Evolutionary conservation across 2,888 invertebrate species (phyloP).

Genomic region (Drosophila nr. fundita): DNA sequence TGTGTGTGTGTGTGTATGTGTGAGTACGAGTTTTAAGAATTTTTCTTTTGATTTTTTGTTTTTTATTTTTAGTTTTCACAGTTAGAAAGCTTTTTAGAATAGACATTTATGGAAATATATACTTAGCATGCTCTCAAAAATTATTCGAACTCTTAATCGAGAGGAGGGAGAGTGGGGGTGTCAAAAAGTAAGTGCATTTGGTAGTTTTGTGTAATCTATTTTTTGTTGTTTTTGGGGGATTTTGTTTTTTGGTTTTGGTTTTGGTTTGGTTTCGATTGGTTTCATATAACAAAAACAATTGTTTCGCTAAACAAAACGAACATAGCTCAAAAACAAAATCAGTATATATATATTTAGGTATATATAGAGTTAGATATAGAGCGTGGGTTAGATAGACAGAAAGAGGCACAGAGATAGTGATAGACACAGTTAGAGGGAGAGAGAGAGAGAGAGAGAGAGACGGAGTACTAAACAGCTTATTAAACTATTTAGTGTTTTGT

Average conservation of each 20-base stretch:
- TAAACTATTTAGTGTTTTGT: constrained; percentile 31
- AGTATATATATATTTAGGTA: constrained; percentile 61
- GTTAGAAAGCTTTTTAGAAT: constrained; percentile 78
- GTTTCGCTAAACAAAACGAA: constrained; percentile 74
- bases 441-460: constrained; percentile 35
- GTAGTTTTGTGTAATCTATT: constrained; percentile 46
- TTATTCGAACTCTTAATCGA: constrained; percentile 79
- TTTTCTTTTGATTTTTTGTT: constrained; percentile 26
- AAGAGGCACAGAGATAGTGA: constrained; percentile 30
- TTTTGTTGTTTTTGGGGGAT: constrained; percentile 10
- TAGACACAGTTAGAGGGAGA: constrained; percentile 41
- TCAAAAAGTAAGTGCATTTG: constrained; percentile 77
- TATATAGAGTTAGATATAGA: constrained; percentile 54
- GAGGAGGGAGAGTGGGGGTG: constrained; percentile 61
- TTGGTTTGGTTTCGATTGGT: constrained; percentile 11
- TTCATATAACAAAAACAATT: constrained; percentile 59
- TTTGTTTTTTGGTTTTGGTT: constrained; percentile 16
- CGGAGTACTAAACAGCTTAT: constrained; percentile 35
- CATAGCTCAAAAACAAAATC: constrained; percentile 78
- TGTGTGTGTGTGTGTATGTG: constrained; percentile 29
- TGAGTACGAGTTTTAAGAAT: constrained; percentile 24
- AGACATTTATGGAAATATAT: constrained; percentile 82
- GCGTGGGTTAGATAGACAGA: constrained; percentile 55
- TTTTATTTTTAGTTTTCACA: constrained; percentile 52
- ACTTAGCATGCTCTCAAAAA: constrained; percentile 82